Percentiles rank a stretch among this genome's conserved stretches.
Conservation (phyloP, 2,797 vertebrate species). For the Catostomus latipinnis region DNA sequence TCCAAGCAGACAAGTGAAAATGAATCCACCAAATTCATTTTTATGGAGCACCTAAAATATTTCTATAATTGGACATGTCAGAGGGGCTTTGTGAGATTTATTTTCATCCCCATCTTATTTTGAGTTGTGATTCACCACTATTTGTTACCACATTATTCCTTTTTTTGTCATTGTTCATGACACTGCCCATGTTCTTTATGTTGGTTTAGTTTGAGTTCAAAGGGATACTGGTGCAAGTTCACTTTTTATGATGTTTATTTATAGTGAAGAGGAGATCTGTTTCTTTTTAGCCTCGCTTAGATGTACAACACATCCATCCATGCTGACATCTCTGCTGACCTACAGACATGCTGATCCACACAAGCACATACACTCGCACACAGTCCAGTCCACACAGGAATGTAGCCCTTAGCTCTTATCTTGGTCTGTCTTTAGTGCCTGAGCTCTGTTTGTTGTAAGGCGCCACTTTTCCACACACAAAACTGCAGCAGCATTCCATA, state of each 20-base stretch:
- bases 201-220: slow-evolving; percentile 77
- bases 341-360: slow-evolving; percentile 37
- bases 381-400: slow-evolving; percentile 54
- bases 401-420: slow-evolving; percentile 56
- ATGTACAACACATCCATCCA: slow-evolving; percentile 57
- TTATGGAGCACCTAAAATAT: background rate
- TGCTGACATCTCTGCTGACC: slow-evolving; percentile 47
- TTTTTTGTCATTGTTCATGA: slow-evolving; percentile 52
- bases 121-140: slow-evolving; percentile 27
- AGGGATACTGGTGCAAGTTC: slow-evolving; percentile 79
- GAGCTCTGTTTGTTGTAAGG: slow-evolving; percentile 56
- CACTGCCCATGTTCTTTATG: slow-evolving; percentile 52
- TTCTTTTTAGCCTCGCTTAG: slow-evolving; percentile 52
- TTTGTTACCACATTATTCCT: slow-evolving; percentile 43
- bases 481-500: slow-evolving; percentile 68
- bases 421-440: slow-evolving; percentile 35
- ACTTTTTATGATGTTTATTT: slow-evolving; percentile 54
- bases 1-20: background rate
- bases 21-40: background rate
- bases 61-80: slow-evolving; percentile 10
- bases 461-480: slow-evolving; percentile 60
- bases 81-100: background rate
- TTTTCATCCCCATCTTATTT: slow-evolving; percentile 28
- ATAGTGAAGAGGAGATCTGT: slow-evolving; percentile 54
- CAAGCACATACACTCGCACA: slow-evolving; percentile 52